Evolutionary conservation across 2,888 invertebrate genomes (phyloP).

Genomic region (Glaucopsyche alexis): DNA sequence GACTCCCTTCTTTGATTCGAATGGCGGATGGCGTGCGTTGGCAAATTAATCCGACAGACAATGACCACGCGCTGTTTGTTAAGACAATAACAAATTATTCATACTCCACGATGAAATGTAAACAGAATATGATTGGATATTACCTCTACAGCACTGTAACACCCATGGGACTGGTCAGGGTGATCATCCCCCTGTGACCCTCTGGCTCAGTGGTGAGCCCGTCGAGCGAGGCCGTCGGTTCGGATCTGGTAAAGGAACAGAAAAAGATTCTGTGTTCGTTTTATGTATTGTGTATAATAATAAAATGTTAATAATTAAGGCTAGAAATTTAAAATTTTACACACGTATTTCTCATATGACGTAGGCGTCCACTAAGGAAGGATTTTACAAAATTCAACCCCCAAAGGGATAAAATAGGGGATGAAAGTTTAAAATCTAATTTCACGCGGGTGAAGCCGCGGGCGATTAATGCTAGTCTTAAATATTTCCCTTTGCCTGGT

Average conservation of each 20-base stretch:
- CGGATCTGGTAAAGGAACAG: background rate
- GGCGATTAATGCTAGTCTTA: no score
- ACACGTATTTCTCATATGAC: no score
- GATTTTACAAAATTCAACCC: no score
- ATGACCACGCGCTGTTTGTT: conserved; percentile 67
- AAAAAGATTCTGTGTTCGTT: no score
- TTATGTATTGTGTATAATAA: no score
- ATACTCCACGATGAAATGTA: conserved; percentile 78
- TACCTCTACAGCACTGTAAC: conserved; percentile 47
- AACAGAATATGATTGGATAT: conserved; percentile 80
- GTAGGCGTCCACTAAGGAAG: no score
- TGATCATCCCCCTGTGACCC: conserved; percentile 59
- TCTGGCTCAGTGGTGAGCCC: background rate
- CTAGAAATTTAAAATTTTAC: no score
- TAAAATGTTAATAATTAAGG: no score
- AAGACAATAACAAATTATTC: conserved; percentile 80
- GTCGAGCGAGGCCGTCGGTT: background rate
- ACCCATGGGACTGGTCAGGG: conserved; percentile 35
- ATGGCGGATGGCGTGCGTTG: conserved; percentile 56
- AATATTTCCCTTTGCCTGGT: no score
- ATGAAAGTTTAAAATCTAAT: no score
- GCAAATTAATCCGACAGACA: conserved; percentile 74
- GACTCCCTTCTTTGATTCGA: conserved; percentile 66
- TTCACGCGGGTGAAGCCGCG: no score
- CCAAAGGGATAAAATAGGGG: no score